Conservation (phyloP, 2,113 vertebrate genomes). For the Lycaon pictus region DNA sequence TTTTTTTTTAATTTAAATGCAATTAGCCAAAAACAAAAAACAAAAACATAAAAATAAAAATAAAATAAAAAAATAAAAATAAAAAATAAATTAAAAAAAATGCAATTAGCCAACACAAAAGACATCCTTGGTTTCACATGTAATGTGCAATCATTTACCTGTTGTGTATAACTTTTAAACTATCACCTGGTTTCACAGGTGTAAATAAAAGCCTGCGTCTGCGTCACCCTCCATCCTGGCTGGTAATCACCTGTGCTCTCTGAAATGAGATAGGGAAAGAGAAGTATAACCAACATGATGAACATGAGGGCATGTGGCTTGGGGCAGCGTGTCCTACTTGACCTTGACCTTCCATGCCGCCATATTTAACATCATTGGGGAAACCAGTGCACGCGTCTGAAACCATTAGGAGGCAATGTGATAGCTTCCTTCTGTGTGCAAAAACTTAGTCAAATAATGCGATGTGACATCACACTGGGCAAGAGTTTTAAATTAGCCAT, state of each 20-base stretch:
- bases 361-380: not conserved
- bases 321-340: no score
- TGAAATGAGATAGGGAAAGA: not conserved
- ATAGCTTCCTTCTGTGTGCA: not conserved
- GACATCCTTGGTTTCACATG: no score
- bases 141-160: no score
- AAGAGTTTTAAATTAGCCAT: not conserved
- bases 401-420: no score
- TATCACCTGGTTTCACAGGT: not conserved
- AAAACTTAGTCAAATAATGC: not conserved
- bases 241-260: not conserved
- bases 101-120: no score
- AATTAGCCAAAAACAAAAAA: no score
- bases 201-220: not conserved
- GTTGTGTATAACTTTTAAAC: no score
- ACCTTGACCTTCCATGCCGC: no score
- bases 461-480: fast-evolving
- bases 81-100: no score
- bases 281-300: fast-evolving
- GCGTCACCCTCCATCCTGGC: fast-evolving
- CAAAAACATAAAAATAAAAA: no score
- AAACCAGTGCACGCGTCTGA: not conserved
- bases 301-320: not conserved
- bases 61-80: no score
- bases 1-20: no score